phyloP scores from a whole-genome alignment of 35 echinoderm and acorn worm species.

The Apostichopus parvimensis region DNA sequence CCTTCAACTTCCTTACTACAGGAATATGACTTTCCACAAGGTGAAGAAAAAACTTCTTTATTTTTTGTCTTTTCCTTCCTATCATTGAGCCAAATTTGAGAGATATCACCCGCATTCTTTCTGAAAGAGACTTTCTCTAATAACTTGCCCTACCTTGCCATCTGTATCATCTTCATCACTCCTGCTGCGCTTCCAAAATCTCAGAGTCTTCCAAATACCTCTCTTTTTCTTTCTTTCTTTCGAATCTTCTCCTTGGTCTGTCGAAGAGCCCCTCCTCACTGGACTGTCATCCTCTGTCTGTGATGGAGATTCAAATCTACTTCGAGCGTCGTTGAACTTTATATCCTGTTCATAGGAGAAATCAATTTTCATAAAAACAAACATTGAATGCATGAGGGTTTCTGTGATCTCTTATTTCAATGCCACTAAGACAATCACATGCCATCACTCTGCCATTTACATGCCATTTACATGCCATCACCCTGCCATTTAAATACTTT shows the following conservation, averaged over 20 bases:
- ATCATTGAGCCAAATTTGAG: no score
- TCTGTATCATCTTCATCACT: not conserved
- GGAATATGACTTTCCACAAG: no score
- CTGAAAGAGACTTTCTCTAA: not conserved
- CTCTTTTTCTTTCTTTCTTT: not conserved
- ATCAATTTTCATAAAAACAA: not conserved
- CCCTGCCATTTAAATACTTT: no score
- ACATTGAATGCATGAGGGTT: no score
- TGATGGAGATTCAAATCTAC: not conserved
- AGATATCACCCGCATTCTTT: no score
- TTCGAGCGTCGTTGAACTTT: not conserved
- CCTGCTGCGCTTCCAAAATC: not conserved
- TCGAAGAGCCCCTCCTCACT: not conserved
- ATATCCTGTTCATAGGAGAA: not conserved
- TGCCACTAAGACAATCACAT: no score
- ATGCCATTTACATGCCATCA: no score
- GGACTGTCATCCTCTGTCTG: not conserved
- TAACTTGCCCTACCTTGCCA: not conserved
- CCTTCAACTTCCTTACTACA: no score
- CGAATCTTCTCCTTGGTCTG: not conserved
- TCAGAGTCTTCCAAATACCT: not conserved
- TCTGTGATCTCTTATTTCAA: no score
- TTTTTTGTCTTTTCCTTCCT: no score
- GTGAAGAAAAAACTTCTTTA: no score
- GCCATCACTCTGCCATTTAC: no score